Conservation (phyloP, 2,888 invertebrate genomes). For the Rhimphoctona megacephalus region DNA sequence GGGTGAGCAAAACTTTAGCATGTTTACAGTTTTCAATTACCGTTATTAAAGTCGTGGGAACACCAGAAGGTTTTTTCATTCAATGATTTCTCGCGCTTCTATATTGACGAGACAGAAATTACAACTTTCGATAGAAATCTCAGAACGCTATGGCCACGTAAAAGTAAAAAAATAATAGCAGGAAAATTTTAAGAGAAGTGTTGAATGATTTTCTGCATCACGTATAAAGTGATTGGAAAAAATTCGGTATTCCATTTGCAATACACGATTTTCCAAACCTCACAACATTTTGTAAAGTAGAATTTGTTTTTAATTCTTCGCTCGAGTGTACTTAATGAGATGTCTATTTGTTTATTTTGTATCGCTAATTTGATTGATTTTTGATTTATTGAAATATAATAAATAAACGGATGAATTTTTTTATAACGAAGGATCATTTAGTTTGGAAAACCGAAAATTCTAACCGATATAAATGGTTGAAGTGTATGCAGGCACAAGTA, state of each 20-base stretch:
- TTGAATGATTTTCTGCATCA: slow-evolving; percentile 12
- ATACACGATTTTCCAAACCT: too few relatives aligned
- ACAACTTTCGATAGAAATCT: neutral
- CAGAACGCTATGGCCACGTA: neutral
- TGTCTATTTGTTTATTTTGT: neutral
- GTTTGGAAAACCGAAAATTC: too few relatives aligned
- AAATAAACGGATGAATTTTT: neutral
- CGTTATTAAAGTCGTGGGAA: slow-evolving; percentile 27
- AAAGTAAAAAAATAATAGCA: slow-evolving; percentile 1
- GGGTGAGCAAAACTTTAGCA: slow-evolving; percentile 88
- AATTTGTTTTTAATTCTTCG: too few relatives aligned
- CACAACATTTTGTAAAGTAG: too few relatives aligned
- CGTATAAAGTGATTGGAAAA: neutral
- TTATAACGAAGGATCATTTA: neutral
- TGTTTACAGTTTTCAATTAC: slow-evolving; percentile 74
- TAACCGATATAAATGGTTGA: too few relatives aligned
- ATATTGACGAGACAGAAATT: slow-evolving; percentile 26
- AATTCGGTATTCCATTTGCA: neutral
- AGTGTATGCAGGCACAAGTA: too few relatives aligned
- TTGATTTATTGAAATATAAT: neutral
- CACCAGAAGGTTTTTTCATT: neutral
- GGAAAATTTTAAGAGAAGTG: slow-evolving; percentile 7
- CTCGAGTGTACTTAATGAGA: too few relatives aligned
- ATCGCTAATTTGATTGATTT: neutral
- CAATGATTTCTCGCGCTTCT: slow-evolving; percentile 7